Base-by-base conservation (phyloP, 2,113 vertebrate species). In the Nerophis lumbriciformis region DNA sequence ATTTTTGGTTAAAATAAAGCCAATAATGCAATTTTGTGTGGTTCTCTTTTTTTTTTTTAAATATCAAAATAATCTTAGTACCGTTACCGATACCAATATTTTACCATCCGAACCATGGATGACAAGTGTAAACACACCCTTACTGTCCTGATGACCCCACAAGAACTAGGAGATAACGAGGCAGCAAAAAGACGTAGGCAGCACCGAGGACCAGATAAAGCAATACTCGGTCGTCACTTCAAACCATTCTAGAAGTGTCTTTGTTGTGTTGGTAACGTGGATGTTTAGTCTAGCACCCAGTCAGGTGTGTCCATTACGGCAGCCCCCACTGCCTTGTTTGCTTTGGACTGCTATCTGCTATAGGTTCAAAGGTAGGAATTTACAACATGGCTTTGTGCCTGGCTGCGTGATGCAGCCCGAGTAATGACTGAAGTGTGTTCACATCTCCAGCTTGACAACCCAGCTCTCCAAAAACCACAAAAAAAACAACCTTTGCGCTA, bases 291-390 rank as follows among this genome's bases (percentile, higher is more conserved):
- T 83, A 63, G 55, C 37, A 38, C 61, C 64, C 61, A 72, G 69
- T 79, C 77, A 80, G 80, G 71, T 81, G 73, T 70, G 80, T 76
- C 63, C 72, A 77, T 74, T 78, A 72, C 73, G 65, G 39, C n/a
- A 36, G 48, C 69, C 72, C 61, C 70, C 39, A 10, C 42, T 69
- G 54, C 65, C 61, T 67, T 90, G 83, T 90, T 89, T 89, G 86
- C 76, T 71, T 82, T 71, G 47, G 47, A 53, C 49, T 81, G 61
- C 73, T 85, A 82, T 86, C 83, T 75, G 45, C 53, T 28, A 28
- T 28, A 37, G 35, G 79, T 88, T 87, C 83, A 87, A 88, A 88
- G 85, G 83, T 79, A 72, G 61, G 64, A 72, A 79, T 81, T 78
- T 75, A 74, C 74, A 51, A 19, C 16, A 21, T 21, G 16, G 21